Base-by-base conservation (phyloP, 2,113 vertebrate genomes). In the Sinocyclocheilus grahami region DNA sequence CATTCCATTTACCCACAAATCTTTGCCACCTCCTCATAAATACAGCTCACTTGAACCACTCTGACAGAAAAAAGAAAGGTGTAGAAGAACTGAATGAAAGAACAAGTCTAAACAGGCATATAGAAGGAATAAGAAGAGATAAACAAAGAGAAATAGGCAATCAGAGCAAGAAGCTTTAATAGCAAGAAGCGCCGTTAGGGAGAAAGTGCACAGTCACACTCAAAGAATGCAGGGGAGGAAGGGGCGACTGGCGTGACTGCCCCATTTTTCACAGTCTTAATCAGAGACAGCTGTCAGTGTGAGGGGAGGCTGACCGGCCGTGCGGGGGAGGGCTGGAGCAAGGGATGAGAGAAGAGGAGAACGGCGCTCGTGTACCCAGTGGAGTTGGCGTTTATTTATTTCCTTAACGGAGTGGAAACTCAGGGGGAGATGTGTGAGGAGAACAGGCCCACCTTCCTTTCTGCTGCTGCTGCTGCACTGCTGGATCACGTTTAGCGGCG, bases 271-370 rank as follows among this genome's bases (percentile, higher is more conserved):
- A 95, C 92, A 92, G 92, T 89, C 92, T 91, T 95, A 95, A 95
- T 95, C 94, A 95, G 94, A 95, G 92, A 94, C 95, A 96, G 95
- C 95, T 96, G 95, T 96, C 94, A 95, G 92, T 90, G 90, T 93
- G 93, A 91, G 90, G 85, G 90, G 89, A 86, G 89, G 89, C 89
- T 87, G 87, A 74, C 88, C 85, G 33, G 18, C 10, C 27, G 69
- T 80, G 46, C 2, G 27, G 48, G 58, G 80, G 69, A 84, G 76
- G 76, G 53, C 65, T 65, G 76, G 82, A 74, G 65, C 18, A 62
- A 75, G 87, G 88, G 86, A 88, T 88, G 87, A 83, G 37, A 67
- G 83, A 75, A 84, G 53, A 89, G 88, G 87, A 69, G 90, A 76
- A 20, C 81, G 39, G 33, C 53, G 48, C 69, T 81, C 39, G 76